phyloP scores from a whole-genome alignment of 2,113 vertebrate species.

The Australoheros scitulus region DNA sequence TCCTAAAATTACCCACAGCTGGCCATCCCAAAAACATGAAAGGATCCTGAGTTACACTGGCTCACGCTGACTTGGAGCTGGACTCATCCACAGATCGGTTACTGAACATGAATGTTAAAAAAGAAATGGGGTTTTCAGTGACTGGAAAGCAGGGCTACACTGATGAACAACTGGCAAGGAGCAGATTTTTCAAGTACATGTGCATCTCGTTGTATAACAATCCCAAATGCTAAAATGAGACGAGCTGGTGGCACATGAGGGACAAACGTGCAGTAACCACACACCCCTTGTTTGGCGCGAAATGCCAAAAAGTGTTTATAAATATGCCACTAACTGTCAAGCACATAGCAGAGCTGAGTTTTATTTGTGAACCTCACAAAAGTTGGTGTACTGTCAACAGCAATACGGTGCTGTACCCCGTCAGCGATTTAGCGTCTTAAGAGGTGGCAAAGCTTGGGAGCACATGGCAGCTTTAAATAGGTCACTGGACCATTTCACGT shows the following conservation, averaged over 20 bases:
- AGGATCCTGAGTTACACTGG: slow-evolving; percentile 39
- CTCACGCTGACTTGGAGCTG: slow-evolving; percentile 48
- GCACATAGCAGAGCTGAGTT: slow-evolving; percentile 46
- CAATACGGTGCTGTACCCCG: slow-evolving; percentile 23
- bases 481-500: slow-evolving; percentile 79
- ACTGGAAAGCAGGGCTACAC: slow-evolving; percentile 59
- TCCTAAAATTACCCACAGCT: slow-evolving; percentile 59
- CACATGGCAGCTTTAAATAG: slow-evolving; percentile 75
- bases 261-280: slow-evolving; percentile 67
- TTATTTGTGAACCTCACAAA: slow-evolving; percentile 68
- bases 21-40: slow-evolving; percentile 55
- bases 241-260: slow-evolving; percentile 62
- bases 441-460: slow-evolving; percentile 49
- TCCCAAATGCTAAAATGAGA: slow-evolving; percentile 44
- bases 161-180: slow-evolving; percentile 59
- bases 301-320: slow-evolving; percentile 69
- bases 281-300: slow-evolving; percentile 58
- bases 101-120: slow-evolving; percentile 54
- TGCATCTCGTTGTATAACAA: slow-evolving; percentile 44
- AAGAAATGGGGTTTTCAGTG: slow-evolving; percentile 43
- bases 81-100: slow-evolving; percentile 57
- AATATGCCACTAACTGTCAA: slow-evolving; percentile 67
- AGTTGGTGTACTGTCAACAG: slow-evolving; percentile 62
- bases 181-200: slow-evolving; percentile 47
- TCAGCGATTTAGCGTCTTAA: slow-evolving; percentile 51